Conservation (phyloP, 1,140 invertebrate species). For the Drosophila trapezifrons region DNA sequence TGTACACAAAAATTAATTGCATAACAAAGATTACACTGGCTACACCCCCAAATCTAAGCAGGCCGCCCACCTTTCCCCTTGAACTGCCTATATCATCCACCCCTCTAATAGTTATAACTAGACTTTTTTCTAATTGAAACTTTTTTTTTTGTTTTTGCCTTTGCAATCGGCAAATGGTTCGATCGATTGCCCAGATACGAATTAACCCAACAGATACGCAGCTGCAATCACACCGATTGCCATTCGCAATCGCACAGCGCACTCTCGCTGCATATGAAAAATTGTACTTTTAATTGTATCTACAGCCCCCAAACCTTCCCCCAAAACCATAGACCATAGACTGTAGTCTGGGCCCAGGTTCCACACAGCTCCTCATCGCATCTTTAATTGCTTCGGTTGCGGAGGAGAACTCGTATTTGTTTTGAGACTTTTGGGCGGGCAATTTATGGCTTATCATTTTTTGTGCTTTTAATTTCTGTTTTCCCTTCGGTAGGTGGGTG, state of each 20-base stretch:
- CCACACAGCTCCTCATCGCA: conserved; percentile 33
- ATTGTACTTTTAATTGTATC: conserved; percentile 71
- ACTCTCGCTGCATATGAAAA: conserved; percentile 52
- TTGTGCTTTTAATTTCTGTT: conserved; percentile 51
- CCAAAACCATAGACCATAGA: background rate
- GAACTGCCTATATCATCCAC: background rate
- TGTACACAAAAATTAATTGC: conserved; percentile 57
- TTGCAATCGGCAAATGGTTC: conserved; percentile 33
- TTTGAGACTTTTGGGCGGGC: conserved; percentile 48
- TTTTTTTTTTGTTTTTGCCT: conserved; percentile 4
- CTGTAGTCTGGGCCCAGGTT: background rate
- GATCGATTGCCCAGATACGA: conserved; percentile 72
- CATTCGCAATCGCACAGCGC: conserved; percentile 37
- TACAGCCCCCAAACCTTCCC: conserved; percentile 13
- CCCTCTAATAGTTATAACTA: conserved; percentile 48
- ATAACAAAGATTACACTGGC: conserved; percentile 52
- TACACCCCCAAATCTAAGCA: conserved; percentile 45
- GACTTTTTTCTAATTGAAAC: conserved; percentile 68
- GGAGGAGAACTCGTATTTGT: conserved; percentile 57
- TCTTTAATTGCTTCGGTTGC: conserved; percentile 61
- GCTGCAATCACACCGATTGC: conserved; percentile 40
- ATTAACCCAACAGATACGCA: conserved; percentile 63
- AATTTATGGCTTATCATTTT: conserved; percentile 71
- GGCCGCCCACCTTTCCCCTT: conserved; percentile 13
- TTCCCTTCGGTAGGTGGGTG: conserved; percentile 38